phyloP scores from a whole-genome alignment of 2,113 vertebrate genomes.

The Aegotheles bennettii region DNA sequence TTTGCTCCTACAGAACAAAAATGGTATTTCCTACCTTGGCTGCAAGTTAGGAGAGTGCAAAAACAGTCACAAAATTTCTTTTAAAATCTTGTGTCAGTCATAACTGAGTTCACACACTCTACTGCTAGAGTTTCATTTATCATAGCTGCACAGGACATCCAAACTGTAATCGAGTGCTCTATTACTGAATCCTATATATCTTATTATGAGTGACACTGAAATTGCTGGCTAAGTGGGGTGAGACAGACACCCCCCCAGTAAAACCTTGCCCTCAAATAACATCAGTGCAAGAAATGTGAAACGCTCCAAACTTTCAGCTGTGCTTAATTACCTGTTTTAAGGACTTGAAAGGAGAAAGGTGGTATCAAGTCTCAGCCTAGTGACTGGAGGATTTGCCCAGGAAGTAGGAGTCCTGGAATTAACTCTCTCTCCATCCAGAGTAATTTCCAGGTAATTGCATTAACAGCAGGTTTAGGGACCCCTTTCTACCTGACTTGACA shows the following conservation, averaged over 20 bases:
- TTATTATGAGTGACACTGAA: neutral
- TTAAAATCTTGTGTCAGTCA: neutral
- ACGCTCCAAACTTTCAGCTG: neutral
- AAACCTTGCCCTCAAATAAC: neutral
- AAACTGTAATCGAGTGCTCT: rapidly evolving
- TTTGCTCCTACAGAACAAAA: conserved; percentile 24
- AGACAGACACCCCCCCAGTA: neutral
- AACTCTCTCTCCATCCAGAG: neutral
- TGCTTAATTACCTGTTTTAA: neutral
- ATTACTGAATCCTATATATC: neutral
- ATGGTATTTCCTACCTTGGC: neutral
- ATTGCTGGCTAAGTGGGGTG: neutral
- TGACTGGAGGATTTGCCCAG: neutral
- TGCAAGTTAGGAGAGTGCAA: neutral
- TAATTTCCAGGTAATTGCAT: neutral
- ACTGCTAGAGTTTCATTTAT: neutral
- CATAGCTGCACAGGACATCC: neutral
- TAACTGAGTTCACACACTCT: neutral
- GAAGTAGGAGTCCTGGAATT: neutral
- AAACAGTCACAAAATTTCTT: neutral
- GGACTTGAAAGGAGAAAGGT: neutral
- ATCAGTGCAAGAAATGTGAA: neutral
- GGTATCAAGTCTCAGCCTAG: neutral
- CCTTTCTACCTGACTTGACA: neutral
- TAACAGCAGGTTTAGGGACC: neutral